phyloP scores from a whole-genome alignment of 2,888 invertebrate species.

The Hyposoter didymator region DNA sequence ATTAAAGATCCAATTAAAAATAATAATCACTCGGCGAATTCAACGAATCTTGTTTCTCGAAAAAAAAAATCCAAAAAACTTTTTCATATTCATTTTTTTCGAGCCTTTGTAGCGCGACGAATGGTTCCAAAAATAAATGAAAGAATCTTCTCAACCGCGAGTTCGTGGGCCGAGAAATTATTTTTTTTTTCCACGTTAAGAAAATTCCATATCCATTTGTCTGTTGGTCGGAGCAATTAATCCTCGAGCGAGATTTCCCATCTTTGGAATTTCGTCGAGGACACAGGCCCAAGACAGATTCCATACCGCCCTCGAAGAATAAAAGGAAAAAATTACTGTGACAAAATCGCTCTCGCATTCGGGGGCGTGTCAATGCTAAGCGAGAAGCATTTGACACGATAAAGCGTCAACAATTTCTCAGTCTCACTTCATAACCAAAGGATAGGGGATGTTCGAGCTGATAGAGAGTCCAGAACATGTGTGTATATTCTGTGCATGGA shows the following conservation, averaged over 20 bases:
- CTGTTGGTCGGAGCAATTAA: slow-evolving; percentile 64
- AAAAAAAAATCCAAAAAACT: too few species aligned
- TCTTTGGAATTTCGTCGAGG: slow-evolving; percentile 33
- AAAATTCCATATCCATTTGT: slow-evolving; percentile 42
- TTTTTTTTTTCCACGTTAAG: slow-evolving; percentile 25
- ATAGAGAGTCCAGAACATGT: slow-evolving; percentile 51
- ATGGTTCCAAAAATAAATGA: not conserved
- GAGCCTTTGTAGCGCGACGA: too few species aligned
- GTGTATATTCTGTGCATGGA: slow-evolving; percentile 62
- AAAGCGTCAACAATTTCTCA: slow-evolving; percentile 78
- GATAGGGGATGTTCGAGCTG: slow-evolving; percentile 72
- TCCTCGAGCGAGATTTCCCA: slow-evolving; percentile 54
- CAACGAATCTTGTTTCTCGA: too few species aligned
- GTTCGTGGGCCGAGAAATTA: not conserved
- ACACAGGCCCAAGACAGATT: slow-evolving; percentile 38
- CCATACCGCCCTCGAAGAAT: slow-evolving; percentile 49
- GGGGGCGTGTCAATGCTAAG: slow-evolving; percentile 53
- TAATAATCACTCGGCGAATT: too few species aligned
- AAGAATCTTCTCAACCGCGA: not conserved
- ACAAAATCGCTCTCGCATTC: slow-evolving; percentile 34
- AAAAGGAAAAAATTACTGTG: slow-evolving; percentile 12
- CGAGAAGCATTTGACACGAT: slow-evolving; percentile 69
- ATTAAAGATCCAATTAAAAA: too few species aligned
- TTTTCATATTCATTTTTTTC: too few species aligned
- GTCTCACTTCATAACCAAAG: slow-evolving; percentile 62